Evolutionary conservation across 92 coral and sea anemone genomes (phyloP), one percentile per base, ranked within the genome.

Genomic region (Phymanthus crucifer): DNA sequence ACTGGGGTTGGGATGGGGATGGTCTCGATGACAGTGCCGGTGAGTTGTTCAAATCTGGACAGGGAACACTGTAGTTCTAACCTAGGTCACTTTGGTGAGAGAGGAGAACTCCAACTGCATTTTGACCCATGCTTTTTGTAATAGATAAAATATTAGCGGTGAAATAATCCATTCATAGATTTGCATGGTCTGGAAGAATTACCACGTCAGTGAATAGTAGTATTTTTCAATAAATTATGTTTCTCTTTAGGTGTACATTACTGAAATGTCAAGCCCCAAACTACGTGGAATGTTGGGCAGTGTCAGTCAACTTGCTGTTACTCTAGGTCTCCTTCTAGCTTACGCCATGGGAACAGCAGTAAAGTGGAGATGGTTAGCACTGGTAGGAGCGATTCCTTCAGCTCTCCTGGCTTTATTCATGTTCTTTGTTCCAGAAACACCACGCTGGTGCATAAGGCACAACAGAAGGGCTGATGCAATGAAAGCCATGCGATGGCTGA

Each of bases 401-500:
- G 87, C 95, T 9, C 21, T 92, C 67, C 82, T 94, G 19, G 78
- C 75, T 12, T 19, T 90, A 12, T 70, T 90, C n/a, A 94, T 94
- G 98, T 80, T 66, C 40, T 34, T 84, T 48, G 84, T 94, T 86
- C 98, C 98, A 69, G 98, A 94, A 72, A 92, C 98, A 36, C 98
- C 98, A 4, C 91, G 93, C 5, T 94, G 98, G 98, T 82, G 78
- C 9, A 76, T 94, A 14, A 85, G 87, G 32, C 93, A 90, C 71
- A 89, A 91, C 29, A 66, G 83, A 54, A 82, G 94, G 48, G 72
- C 76, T 46, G 95, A 92, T 37, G 98, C 97, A 18, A 27, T 93
- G 32, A 71, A 79, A 32, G 86, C 91, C 33, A 64, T 95, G 83
- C 66, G 29, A 12, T 89, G 94, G 90, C 80, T 95, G 19, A 72